Base-by-base conservation (phyloP, 1,140 invertebrate species). In the Drosophila lacteicornis region DNA sequence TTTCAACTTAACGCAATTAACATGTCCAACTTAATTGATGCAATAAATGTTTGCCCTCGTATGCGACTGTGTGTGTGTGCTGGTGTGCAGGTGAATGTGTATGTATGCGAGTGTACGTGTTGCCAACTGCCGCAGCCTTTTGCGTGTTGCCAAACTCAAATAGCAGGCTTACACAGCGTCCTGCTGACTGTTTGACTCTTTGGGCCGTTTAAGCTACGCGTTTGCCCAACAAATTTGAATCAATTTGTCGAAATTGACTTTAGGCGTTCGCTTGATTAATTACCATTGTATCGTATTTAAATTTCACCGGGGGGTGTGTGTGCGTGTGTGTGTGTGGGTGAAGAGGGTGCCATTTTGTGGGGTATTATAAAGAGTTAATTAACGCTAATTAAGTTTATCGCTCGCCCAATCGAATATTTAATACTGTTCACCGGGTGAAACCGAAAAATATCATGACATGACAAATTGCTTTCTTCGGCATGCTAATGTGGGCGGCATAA, bases 1-100 rank as follows among this genome's bases (percentile, higher is more conserved):
- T 86, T 80, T 90, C 85, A 90, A 90, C 85, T 90, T 90, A 90
- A 90, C 85, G 86, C 85, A 90, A 90, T 90, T 90, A 90, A 90
- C 85, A 90, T 90, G 85, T 90, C 85, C 85, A 90, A 90, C 86
- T 90, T 90, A 90, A 90, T 91, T 90, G 85, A 90, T 91, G 85
- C 85, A 90, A 90, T 90, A 90, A 90, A 90, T 90, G 87, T 84
- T 90, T 91, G 86, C 81, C 75, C 65, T 75, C 65, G 45, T 38
- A 55, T 55, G 51, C 33, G 51, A 55, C 51, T 17, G 53, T 47
- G 51, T 22, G 51, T 22, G 19, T 67, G 50, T 49, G 62, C 57
- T 47, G 74, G 51, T 58, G 27, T 62, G 73, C 57, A 50, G 66
- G 42, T 75, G 63, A 65, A 40, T 70, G 56, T 55, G 53, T 60